A percentile compares a stretch with the other conserved stretches of the same genome.
Conservation (phyloP, 2,888 invertebrate genomes). For the Thymelicus acteon region DNA sequence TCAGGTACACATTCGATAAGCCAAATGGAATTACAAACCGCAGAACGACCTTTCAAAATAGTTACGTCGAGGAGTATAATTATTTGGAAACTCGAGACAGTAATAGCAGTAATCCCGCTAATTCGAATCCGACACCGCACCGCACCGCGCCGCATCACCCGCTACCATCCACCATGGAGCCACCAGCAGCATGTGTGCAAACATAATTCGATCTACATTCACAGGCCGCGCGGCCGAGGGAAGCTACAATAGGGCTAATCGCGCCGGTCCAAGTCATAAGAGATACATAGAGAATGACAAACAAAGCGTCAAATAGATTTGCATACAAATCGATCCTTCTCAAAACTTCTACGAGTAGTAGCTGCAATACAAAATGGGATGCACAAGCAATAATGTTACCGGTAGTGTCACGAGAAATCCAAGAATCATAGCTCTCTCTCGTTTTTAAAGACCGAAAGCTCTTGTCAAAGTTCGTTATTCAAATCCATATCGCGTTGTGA, state of each 20-base stretch:
- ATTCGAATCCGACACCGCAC: conserved; percentile 25
- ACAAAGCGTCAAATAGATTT: too few species aligned
- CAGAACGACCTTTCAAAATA: conserved; percentile 28
- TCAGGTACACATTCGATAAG: background rate
- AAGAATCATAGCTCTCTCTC: too few species aligned
- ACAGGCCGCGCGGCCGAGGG: conserved; percentile 54
- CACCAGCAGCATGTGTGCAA: conserved; percentile 63
- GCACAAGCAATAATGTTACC: too few species aligned
- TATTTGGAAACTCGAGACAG: conserved; percentile 29
- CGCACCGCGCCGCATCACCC: background rate
- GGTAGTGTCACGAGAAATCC: too few species aligned
- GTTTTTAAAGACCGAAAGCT: too few species aligned
- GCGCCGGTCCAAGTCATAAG: conserved; percentile 41
- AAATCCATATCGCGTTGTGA: too few species aligned
- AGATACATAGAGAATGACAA: background rate
- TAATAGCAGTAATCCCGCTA: conserved; percentile 35
- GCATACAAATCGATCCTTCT: too few species aligned
- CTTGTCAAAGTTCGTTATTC: too few species aligned
- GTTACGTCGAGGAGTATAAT: conserved; percentile 15
- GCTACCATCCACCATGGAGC: background rate
- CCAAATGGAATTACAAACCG: conserved; percentile 30
- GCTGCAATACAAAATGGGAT: too few species aligned
- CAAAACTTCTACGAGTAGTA: too few species aligned
- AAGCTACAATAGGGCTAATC: conserved; percentile 69
- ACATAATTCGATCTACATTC: conserved; percentile 72